Base-by-base conservation (phyloP, 2,888 invertebrate species). In the Schizotus pectinicornis region DNA sequence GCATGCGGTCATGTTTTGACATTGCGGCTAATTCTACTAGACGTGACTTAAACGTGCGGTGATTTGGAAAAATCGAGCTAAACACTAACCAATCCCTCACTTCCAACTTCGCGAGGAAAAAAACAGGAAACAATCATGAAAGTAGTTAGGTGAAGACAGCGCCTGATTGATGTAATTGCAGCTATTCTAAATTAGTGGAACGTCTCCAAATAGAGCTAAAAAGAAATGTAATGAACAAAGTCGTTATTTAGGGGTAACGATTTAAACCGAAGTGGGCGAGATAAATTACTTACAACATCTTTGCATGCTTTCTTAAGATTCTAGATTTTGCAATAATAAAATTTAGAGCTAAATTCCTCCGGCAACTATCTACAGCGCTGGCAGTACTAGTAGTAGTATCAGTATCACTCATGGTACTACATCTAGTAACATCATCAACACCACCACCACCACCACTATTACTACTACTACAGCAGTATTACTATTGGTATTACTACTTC, bases 1-100 rank as follows among this genome's bases (percentile, higher is more conserved):
- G 45, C 22, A 51, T 22, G 39, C 32, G 37, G 12, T 45, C 46
- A 37, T 53, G 53, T 53, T 53, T 53, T 53, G 53, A 53, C 53
- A 53, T 13, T 33, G 38, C 45, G 38, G 33, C 46, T 53, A 53
- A 53, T 53, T 53, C 45, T 37, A 41, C 53, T 36, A 45, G 53
- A 53, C 53, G 38, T 46, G 11, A 13, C 35, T 9, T 38, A 45
- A 53, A 46, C 30, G 35, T 32, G 7, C 8, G n/a, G 11, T n/a
- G 7, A 42, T 41, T 32, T 12, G 43, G 46, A 53, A 36, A 53
- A 53, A 53, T 53, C 14, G 35, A 9, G 31, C 39, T 38, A 45
- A 41, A 37, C 7, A 13, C 7, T 31, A 37, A 35, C 36, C 31
- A 36, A 43, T 53, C 38, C 14, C n/a, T 43, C 9, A 22, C 22